phyloP scores from a whole-genome alignment of 2,888 invertebrate species.

The Vanessa cardui region DNA sequence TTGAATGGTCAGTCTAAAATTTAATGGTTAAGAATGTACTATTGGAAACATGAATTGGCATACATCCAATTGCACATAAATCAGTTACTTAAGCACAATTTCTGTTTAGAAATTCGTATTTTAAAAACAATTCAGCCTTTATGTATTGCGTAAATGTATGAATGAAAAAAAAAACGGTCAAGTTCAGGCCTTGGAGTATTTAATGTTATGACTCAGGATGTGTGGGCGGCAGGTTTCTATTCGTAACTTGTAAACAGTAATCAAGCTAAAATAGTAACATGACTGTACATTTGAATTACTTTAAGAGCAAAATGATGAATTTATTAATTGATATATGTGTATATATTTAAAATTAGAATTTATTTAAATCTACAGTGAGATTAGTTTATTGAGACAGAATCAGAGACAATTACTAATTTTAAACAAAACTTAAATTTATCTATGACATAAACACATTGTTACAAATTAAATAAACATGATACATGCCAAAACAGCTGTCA shows the following conservation, averaged over 20 bases:
- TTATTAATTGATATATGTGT: too few relatives aligned
- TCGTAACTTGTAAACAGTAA: conserved; percentile 25
- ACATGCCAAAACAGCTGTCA: background rate
- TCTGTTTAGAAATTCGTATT: conserved; percentile 36
- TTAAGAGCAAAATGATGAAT: too few relatives aligned
- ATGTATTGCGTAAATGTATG: conserved; percentile 32
- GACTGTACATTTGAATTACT: background rate
- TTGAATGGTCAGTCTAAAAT: conserved; percentile 8
- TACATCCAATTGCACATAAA: conserved; percentile 44
- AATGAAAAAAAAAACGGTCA: conserved; percentile 34
- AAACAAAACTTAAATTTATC: background rate
- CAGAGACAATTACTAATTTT: too few relatives aligned
- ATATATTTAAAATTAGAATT: too few relatives aligned
- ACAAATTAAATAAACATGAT: conserved; percentile 6
- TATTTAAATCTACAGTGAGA: too few relatives aligned
- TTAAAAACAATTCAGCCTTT: conserved; percentile 34
- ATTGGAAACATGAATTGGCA: conserved; percentile 41
- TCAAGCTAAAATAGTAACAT: background rate
- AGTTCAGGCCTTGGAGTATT: conserved; percentile 30
- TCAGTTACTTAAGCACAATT: conserved; percentile 39
- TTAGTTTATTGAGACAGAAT: too few relatives aligned
- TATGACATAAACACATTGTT: background rate
- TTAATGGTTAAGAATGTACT: conserved; percentile 16
- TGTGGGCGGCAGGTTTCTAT: conserved; percentile 32
- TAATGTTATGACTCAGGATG: conserved; percentile 21